Conservation (phyloP, 2,797 vertebrate species). For the Microtus agrestis region DNA sequence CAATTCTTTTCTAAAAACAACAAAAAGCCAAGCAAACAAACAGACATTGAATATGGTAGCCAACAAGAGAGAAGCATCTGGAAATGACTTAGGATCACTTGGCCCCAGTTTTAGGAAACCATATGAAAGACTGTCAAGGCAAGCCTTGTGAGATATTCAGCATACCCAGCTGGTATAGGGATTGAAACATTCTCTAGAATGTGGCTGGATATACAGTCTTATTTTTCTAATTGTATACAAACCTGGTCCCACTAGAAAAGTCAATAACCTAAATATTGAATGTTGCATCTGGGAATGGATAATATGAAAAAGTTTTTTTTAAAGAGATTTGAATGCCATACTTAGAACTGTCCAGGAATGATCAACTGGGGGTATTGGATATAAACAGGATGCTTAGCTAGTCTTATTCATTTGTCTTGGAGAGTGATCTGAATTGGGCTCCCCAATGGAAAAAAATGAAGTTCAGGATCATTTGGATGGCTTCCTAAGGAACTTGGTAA, state of each 20-base stretch:
- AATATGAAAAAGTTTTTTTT: conserved; percentile 21
- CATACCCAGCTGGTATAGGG: neutral
- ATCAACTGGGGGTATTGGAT: neutral
- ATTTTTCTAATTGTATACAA: neutral
- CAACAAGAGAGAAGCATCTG: neutral
- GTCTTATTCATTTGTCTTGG: neutral
- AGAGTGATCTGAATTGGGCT: neutral
- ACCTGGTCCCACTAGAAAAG: neutral
- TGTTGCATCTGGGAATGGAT: fast-evolving
- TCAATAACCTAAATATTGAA: neutral
- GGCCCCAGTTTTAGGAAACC: neutral
- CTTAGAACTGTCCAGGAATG: neutral
- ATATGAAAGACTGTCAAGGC: neutral
- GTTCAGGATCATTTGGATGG: neutral
- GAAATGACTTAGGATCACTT: neutral
- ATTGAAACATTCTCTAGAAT: neutral
- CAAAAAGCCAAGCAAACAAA: neutral
- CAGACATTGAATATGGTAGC: neutral
- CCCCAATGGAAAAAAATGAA: neutral
- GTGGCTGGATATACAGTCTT: neutral
- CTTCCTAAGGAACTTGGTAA: neutral
- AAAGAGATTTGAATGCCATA: neutral
- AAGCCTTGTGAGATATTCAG: neutral
- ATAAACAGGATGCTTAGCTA: neutral
- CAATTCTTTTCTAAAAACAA: neutral